phyloP scores from a whole-genome alignment of 2,888 invertebrate genomes.

The Allygus modestus region DNA sequence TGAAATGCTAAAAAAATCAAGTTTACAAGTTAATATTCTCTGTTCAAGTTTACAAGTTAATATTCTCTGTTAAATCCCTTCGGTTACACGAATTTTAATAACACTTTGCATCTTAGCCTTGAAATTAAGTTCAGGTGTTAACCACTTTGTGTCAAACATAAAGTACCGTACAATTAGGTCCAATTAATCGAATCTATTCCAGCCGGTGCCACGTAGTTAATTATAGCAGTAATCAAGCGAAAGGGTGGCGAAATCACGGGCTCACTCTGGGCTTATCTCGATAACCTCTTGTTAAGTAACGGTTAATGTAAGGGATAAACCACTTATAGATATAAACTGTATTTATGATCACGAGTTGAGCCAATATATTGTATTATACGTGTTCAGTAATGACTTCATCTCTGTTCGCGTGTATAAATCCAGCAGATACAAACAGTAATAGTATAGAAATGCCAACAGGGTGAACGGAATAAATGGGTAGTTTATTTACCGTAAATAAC shows the following conservation, averaged over 20 bases:
- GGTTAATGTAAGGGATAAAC: conserved; percentile 6
- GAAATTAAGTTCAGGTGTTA: background rate
- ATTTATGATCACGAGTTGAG: background rate
- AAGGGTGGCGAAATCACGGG: conserved; percentile 12
- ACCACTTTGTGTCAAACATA: background rate
- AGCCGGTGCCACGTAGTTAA: background rate
- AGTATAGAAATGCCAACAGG: too few species aligned
- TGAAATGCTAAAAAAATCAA: too few species aligned
- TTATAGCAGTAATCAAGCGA: too few species aligned
- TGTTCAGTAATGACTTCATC: conserved; percentile 10
- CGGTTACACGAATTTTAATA: too few species aligned
- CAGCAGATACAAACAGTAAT: background rate
- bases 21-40: too few species aligned
- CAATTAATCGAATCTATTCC: background rate
- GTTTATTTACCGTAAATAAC: too few species aligned
- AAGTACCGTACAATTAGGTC: background rate
- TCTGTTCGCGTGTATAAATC: background rate
- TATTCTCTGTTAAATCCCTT: too few species aligned
- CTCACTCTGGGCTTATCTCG: conserved; percentile 4
- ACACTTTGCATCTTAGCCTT: too few species aligned
- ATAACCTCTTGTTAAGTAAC: conserved; percentile 10
- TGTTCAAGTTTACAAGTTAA: too few species aligned
- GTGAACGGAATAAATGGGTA: too few species aligned
- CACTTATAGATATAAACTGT: background rate
- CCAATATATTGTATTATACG: background rate